Conservation (phyloP, 2,113 vertebrate species). For the Bubo scandiacus region DNA sequence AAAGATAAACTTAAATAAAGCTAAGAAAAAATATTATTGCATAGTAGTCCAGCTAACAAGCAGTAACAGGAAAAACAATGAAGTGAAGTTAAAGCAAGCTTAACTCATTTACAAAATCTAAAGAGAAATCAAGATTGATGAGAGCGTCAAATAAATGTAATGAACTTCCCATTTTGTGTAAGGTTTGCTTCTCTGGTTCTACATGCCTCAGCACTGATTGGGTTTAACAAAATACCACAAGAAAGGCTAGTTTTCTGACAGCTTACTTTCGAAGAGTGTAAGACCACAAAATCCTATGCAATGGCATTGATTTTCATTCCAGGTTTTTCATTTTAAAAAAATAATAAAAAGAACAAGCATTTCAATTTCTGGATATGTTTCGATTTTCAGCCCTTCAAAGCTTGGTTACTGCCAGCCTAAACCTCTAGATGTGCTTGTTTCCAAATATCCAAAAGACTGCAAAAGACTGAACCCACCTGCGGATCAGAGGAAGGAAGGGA, state of each 20-base stretch:
- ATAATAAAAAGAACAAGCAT: background rate
- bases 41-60: background rate
- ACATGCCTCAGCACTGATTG: background rate
- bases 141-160: background rate
- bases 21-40: conserved; percentile 20
- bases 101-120: background rate
- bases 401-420: background rate
- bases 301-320: background rate
- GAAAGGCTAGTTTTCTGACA: background rate
- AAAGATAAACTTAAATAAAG: conserved; percentile 19
- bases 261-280: background rate
- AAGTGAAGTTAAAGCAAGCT: background rate
- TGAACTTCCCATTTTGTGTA: background rate
- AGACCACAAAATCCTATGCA: background rate
- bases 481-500: background rate
- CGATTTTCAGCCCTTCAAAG: background rate
- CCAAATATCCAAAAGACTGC: background rate
- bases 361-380: background rate
- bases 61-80: background rate
- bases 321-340: background rate
- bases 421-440: background rate
- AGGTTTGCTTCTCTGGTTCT: background rate
- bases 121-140: background rate
- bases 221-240: background rate
- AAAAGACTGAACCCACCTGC: background rate